These are phyloP conservation scores for Geococcyx californianus DNA, from an alignment of 2,113 vertebrate species.

Conservation along the genomic window DNA sequence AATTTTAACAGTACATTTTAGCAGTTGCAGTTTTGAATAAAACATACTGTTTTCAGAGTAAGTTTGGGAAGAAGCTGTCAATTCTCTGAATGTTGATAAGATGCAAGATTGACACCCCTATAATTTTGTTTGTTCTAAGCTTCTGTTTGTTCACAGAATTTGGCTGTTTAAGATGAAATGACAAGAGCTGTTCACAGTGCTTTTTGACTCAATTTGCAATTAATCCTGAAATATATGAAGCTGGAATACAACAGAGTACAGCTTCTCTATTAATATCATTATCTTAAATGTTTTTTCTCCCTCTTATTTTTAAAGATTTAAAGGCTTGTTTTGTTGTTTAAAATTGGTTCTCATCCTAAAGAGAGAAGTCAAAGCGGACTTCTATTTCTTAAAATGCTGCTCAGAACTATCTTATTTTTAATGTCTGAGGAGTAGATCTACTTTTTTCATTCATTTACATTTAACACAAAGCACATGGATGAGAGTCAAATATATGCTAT, in stretches of 20 bases:
- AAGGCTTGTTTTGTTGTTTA: not conserved
- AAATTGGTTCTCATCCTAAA: not conserved
- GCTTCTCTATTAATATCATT: not conserved
- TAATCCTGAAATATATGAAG: not conserved
- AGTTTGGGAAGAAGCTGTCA: not conserved
- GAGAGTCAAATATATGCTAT: not conserved
- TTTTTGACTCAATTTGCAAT: conserved; percentile 3
- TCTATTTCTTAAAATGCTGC: not conserved
- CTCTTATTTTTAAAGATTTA: not conserved
- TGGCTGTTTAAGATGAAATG: not conserved
- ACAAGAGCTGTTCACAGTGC: not conserved
- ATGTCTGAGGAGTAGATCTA: not conserved
- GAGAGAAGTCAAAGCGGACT: not conserved
- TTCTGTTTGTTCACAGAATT: conserved; percentile 26
- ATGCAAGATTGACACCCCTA: not conserved
- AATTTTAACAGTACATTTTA: not conserved
- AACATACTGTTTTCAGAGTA: not conserved
- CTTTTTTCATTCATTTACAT: not conserved
- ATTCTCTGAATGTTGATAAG: conserved; percentile 24
- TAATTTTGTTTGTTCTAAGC: conserved; percentile 52
- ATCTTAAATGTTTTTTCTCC: not conserved
- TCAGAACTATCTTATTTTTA: not conserved
- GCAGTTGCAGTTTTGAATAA: not conserved
- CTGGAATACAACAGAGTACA: not conserved
- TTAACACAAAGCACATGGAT: not conserved